Evolutionary conservation across 2,113 vertebrate species (phyloP), one percentile per base, ranked within the genome.

Genomic region (Bostrychus sinensis): DNA sequence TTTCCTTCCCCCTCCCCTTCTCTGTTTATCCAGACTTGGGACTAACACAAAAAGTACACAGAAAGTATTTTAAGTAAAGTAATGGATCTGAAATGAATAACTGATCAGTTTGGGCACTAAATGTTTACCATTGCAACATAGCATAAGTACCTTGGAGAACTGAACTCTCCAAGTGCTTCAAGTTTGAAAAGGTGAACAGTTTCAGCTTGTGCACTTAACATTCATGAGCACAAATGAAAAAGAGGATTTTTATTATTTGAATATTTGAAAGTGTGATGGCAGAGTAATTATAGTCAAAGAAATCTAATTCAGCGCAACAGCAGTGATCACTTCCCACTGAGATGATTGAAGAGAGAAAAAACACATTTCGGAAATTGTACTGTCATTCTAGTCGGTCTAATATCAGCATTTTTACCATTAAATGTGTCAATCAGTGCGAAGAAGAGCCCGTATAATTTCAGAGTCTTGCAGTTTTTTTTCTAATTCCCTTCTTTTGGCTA

Each of bases 321-420:
- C 23, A 23, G 8, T 51, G 25, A 30, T 30, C 32, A 46, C 14
- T n/a, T 26, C 50, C 50, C 41, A 41, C 23, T 48, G 56, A 56
- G 41, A 16, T 62, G 48, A 66, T 41, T 50, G 2, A 60, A 56
- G 22, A 45, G 19, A 3, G 12, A 11, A 32, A 50, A 39, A 48
- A 48, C 56, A 9, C 5, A 16, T 58, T 43, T 63, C 4, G 13
- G 11, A 26, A 30, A 70, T 42, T 23, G 46, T 17, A 10, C 23
- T 42, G 45, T 54, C 66, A n/a, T 51, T 51, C 48, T 17, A n/a
- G 14, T 51, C 48, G 28, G 48, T 23, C 13, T 51, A 30, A 51
- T 51, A 51, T 30, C 25, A 51, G 16, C 16, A 16, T 16, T 50
- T n/a, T 50, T 50, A 13, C 12, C 46, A 51, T 28, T 28, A 51